Percentiles rank a stretch among this genome's conserved stretches.
phyloP scores from a whole-genome alignment of 2,113 vertebrate genomes.

The Daphoenositta chrysoptera region DNA sequence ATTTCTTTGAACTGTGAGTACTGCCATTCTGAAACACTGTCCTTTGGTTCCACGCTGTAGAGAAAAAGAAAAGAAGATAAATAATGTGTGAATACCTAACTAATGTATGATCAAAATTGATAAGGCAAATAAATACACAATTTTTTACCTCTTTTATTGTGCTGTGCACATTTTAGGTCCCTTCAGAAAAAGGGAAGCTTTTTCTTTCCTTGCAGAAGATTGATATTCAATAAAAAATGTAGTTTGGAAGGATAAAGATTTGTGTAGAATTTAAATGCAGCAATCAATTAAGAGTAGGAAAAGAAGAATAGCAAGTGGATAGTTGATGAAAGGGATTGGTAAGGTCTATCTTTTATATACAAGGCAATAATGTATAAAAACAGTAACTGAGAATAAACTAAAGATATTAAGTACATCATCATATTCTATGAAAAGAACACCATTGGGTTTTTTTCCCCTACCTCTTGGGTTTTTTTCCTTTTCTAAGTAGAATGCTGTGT shows the following conservation, averaged over 20 bases:
- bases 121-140: not conserved
- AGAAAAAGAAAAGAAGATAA: not conserved
- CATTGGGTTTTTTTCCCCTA: not conserved
- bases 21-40: not conserved
- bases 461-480: accelerated
- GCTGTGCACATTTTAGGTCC: not conserved
- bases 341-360: not conserved
- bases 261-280: not conserved
- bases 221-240: not conserved
- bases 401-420: not conserved
- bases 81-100: not conserved
- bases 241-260: not conserved
- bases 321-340: not conserved
- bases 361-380: not conserved
- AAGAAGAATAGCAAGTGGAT: not conserved
- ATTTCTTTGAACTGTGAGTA: not conserved
- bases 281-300: not conserved
- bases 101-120: not conserved
- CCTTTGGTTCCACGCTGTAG: not conserved
- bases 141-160: not conserved
- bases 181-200: not conserved
- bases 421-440: not conserved
- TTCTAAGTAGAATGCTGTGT: not conserved
- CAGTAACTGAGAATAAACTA: not conserved
- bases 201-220: not conserved